Evolutionary conservation across 2,113 vertebrate genomes (phyloP).

Genomic region (Nycticorax nycticorax): DNA sequence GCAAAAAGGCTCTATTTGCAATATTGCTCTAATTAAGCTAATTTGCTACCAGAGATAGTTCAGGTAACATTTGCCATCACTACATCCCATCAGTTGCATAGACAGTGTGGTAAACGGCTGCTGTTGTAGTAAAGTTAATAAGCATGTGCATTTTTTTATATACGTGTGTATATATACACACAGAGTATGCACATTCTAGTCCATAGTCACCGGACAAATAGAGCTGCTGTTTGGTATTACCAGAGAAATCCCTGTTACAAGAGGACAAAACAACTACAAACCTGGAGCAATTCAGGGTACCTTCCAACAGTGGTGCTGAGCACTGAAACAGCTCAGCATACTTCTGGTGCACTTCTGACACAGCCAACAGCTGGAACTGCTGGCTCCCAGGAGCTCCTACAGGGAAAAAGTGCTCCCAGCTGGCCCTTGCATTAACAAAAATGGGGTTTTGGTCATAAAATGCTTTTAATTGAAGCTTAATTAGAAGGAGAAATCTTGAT

Average conservation of each 20-base stretch:
- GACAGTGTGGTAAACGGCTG: neutral
- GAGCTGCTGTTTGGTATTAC: neutral
- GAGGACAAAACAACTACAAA: neutral
- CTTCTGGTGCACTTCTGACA: neutral
- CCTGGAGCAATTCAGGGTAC: neutral
- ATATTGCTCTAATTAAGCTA: neutral
- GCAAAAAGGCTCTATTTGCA: neutral
- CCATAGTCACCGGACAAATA: neutral
- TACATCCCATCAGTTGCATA: neutral
- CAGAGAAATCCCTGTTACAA: neutral
- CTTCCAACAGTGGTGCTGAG: neutral
- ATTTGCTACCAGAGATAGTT: neutral
- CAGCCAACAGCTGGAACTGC: neutral
- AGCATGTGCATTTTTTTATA: fast-evolving
- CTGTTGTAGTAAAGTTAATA: neutral
- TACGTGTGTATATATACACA: fast-evolving
- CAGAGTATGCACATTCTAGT: neutral
- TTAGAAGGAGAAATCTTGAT: neutral
- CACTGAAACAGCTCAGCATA: neutral
- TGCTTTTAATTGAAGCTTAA: conserved; percentile 9
- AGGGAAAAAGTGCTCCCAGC: neutral
- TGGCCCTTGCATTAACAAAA: neutral
- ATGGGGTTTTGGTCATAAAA: neutral
- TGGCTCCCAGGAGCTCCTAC: neutral
- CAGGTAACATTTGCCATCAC: neutral